Percentiles rank a stretch among this genome's conserved stretches.
phyloP scores from a whole-genome alignment of 2,797 vertebrate genomes.

The Clarias fuscus region DNA sequence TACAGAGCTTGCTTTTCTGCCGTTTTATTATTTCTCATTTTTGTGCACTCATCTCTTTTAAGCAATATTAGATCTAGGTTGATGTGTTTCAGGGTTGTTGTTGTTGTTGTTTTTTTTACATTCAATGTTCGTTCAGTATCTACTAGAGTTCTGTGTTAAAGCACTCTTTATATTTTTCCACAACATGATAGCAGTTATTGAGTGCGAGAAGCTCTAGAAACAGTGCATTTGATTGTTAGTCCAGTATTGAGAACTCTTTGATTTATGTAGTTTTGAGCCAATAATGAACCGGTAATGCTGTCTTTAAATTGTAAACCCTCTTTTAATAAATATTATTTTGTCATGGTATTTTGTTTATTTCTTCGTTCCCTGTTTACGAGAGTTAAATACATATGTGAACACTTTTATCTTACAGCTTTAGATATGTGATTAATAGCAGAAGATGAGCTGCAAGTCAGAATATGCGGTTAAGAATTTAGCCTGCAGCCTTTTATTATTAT shows the following conservation, averaged over 20 bases:
- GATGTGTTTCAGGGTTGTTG: constrained; percentile 70
- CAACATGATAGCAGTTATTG: constrained; percentile 36
- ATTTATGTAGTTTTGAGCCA: constrained; percentile 55
- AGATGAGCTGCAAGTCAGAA: too few relatives aligned
- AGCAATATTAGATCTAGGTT: constrained; percentile 74
- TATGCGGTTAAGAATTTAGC: too few relatives aligned
- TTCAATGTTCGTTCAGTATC: constrained; percentile 67
- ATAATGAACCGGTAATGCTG: constrained; percentile 56
- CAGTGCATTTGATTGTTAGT: constrained; percentile 51
- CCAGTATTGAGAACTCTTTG: constrained; percentile 47
- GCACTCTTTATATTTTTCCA: constrained; percentile 47
- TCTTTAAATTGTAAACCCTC: constrained; percentile 54
- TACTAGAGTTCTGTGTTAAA: constrained; percentile 55
- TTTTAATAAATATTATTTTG: constrained; percentile 71
- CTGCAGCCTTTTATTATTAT: too few relatives aligned
- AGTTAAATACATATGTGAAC: background rate
- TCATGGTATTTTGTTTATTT: constrained; percentile 39
- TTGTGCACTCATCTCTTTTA: constrained; percentile 71
- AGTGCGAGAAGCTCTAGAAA: constrained; percentile 40
- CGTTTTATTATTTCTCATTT: constrained; percentile 58
- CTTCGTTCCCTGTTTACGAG: background rate
- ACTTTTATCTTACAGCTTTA: background rate
- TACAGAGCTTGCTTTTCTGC: constrained; percentile 54
- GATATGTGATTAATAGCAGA: background rate
- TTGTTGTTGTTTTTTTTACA: constrained; percentile 72